Evolutionary conservation across 2,113 vertebrate species (phyloP), one percentile per base, ranked within the genome.

Genomic region (Oceanodroma tethys): DNA sequence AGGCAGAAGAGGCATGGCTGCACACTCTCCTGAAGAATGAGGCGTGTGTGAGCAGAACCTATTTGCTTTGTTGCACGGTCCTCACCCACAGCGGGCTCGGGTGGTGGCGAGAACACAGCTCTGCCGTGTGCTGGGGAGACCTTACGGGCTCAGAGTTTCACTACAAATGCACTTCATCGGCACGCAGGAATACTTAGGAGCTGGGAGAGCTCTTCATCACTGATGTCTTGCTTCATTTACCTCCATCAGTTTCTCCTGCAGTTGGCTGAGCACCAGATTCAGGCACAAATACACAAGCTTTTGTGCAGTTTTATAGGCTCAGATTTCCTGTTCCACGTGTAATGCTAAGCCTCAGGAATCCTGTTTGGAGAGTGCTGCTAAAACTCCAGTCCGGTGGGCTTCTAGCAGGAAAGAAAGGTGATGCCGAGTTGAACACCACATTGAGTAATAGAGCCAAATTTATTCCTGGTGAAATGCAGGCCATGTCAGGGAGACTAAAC

Each of bases 111-210:
- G 55, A 73, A 21, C 67, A 45, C 13, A 42, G 56, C 47, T 75
- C 66, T 80, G 70, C 32, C 9, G 7, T 0, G 0, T 70, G 65
- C 70, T 1, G 0, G 17, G 9, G 16, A 48, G 42, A 84, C 29
- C 14, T 84, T 27, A 40, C 0, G 1, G 42, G 7, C 48, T 32
- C 23, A 26, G 40, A 26, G 18, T 74, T 92, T 59, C 67, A 18
- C 52, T 71, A 21, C 59, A 60, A 71, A 74, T 36, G 13, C 30
- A 48, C 22, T 72, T 52, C 45, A 36, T 16, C 30, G 62, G 23
- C 34, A 30, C 7, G 30, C 63, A 81, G 42, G 45, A 70, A 58
- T 21, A 70, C 16, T 34, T 22, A 45, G 60, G 72, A 63, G 14
- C 6, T 47, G 36, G 25, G 12, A 82, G 53, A 74, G n/a, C 55